A percentile compares a stretch with the other conserved stretches of the same genome.
These are phyloP conservation scores for Perdita meconis DNA, from an alignment of 2,888 invertebrate genomes.

Conservation along the genomic window DNA sequence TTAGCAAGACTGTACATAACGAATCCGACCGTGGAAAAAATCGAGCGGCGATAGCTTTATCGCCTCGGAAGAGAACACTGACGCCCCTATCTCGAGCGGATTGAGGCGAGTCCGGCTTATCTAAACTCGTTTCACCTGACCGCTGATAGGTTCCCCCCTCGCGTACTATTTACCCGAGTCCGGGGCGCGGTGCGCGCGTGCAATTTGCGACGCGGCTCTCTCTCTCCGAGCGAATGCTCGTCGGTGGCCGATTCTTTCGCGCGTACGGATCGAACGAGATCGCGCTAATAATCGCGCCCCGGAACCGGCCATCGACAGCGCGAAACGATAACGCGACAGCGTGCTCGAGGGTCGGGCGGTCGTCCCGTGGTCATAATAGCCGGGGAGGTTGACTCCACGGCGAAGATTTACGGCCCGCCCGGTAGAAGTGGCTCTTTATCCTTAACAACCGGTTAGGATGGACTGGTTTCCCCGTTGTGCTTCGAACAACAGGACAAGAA, in stretches of 20 bases:
- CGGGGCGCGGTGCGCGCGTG: not conserved
- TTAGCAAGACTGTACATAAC: not conserved
- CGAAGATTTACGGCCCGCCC: slow-evolving; percentile 63
- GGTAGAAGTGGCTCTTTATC: slow-evolving; percentile 67
- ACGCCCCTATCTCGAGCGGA: slow-evolving; percentile 11
- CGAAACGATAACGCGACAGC: slow-evolving; percentile 58
- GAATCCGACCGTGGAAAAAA: not conserved
- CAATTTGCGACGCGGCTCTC: slow-evolving; percentile 34
- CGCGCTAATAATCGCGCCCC: slow-evolving; percentile 63
- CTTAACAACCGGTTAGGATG: slow-evolving; percentile 65
- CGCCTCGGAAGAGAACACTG: slow-evolving; percentile 9
- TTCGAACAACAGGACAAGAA: slow-evolving; percentile 40
- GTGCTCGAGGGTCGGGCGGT: slow-evolving; percentile 23
- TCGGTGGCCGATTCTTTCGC: slow-evolving; percentile 2
- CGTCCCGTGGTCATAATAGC: slow-evolving; percentile 53
- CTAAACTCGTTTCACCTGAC: slow-evolving; percentile 57
- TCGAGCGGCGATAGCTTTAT: slow-evolving; percentile 29
- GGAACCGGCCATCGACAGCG: slow-evolving; percentile 50
- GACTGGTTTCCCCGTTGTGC: slow-evolving; percentile 59
- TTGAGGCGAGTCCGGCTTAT: slow-evolving; percentile 41
- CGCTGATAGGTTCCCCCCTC: not conserved
- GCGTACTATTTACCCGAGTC: slow-evolving; percentile 41
- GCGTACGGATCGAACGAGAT: slow-evolving; percentile 8
- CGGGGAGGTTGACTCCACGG: slow-evolving; percentile 41
- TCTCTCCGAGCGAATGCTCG: slow-evolving; percentile 19